Base-by-base conservation (phyloP, 2,113 vertebrate genomes). In the Salvelinus alpinus region DNA sequence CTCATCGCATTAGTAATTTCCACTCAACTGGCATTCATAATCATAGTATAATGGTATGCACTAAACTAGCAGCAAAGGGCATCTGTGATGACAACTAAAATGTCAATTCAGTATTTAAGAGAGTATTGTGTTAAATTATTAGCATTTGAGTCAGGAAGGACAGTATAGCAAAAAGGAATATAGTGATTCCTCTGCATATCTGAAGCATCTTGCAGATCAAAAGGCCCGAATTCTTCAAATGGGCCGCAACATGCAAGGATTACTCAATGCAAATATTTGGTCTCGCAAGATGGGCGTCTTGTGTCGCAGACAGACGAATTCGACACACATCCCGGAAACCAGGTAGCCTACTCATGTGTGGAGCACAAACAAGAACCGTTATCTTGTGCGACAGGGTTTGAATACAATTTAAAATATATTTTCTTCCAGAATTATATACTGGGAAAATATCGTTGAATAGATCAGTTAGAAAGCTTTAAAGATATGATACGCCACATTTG, bases 241-340 rank as follows among this genome's bases (percentile, higher is more conserved):
- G 77, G 84, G 91, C 87, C 89, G 88, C 86, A 84, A 93, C 92
- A 91, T 84, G 91, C 89, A 77, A 80, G 54, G 70, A 82, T 76
- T 71, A 84, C 82, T 78, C 71, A 48, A 70, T 54, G 77, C 72
- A 85, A 90, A 87, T 85, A 86, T 85, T 90, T 73, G 70, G 31
- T 79, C 80, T 84, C 83, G 88, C 76, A 89, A 85, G 82, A 92
- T 86, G 86, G 86, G 87, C 80, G 88, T 87, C 78, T 84, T 62
- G 67, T 57, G 22, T 1, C 67, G 70, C 80, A 51, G 79, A 83
- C 86, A 88, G 83, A 82, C 29, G 6, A 67, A 18, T 60, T 60
- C 20, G 57, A 82, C 82, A 78, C 47, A 8, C 75, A 86, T 81
- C 82, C 83, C 76, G 75, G 80, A 24, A 75, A 54, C 25, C 25